Percentiles rank a stretch among this genome's conserved stretches.
phyloP scores from a whole-genome alignment of 2,797 vertebrate genomes.

The Lepidocolaptes lacrymiger region DNA sequence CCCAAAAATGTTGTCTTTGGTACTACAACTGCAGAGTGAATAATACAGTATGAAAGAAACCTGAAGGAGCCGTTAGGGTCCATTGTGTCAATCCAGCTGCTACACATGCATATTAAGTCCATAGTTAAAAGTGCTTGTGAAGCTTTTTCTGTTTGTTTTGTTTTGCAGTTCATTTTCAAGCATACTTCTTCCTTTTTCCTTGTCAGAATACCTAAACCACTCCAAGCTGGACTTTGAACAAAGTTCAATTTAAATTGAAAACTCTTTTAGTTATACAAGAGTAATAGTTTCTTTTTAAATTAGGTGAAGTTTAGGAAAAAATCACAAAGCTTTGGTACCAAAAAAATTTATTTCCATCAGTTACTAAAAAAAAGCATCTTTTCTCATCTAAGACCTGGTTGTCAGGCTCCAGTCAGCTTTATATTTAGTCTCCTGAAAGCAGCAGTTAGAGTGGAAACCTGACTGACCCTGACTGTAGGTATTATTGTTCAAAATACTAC shows the following conservation, averaged over 20 bases:
- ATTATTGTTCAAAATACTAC: neutral
- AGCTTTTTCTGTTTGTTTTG: conserved; percentile 63
- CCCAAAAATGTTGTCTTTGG: conserved; percentile 29
- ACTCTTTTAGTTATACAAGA: neutral
- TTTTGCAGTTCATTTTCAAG: conserved; percentile 42
- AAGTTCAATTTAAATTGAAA: conserved; percentile 14
- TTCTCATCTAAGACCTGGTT: neutral
- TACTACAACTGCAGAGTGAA: conserved; percentile 34
- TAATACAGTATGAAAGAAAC: conserved; percentile 71
- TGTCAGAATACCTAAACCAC: neutral
- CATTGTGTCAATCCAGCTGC: conserved; percentile 78
- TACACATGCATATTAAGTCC: conserved; percentile 67
- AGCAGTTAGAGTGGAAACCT: conserved; percentile 5
- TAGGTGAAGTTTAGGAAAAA: neutral
- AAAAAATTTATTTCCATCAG: neutral
- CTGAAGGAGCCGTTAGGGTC: conserved; percentile 75
- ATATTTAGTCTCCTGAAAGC: conserved; percentile 10
- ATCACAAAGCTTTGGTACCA: neutral
- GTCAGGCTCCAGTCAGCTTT: neutral
- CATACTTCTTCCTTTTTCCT: conserved; percentile 15
- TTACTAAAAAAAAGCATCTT: neutral
- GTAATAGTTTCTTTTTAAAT: neutral
- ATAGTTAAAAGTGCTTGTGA: conserved; percentile 75
- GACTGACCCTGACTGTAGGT: neutral
- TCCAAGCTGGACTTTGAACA: neutral